Evolutionary conservation across 2,113 vertebrate genomes (phyloP).

Genomic region (Nymphicus hollandicus): DNA sequence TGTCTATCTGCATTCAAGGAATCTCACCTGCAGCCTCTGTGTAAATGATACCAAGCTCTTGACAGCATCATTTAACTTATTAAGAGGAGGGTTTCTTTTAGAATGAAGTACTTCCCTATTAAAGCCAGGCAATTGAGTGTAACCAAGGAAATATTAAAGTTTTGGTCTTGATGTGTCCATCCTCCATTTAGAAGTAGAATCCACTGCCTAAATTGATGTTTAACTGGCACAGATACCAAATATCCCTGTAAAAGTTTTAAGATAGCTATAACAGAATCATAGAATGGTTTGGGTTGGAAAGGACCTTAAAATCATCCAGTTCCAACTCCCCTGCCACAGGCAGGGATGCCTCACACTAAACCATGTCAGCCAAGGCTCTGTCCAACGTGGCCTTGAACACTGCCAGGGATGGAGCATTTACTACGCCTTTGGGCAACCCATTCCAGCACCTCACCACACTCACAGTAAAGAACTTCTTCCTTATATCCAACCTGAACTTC

Average conservation of each 20-base stretch:
- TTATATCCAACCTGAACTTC: background rate
- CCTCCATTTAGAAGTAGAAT: background rate
- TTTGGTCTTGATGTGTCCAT: background rate
- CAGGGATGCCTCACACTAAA: background rate
- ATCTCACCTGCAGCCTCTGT: background rate
- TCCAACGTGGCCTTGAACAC: background rate
- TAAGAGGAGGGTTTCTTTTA: background rate
- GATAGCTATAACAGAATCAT: background rate
- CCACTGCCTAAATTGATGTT: background rate
- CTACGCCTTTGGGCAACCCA: background rate
- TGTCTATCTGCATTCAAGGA: background rate
- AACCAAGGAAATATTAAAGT: background rate
- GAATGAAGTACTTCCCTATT: background rate
- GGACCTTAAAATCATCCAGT: background rate
- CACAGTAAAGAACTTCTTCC: background rate
- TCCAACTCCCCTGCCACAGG: background rate
- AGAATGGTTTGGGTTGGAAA: background rate
- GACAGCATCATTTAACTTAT: background rate
- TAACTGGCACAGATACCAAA: background rate
- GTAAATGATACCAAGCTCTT: background rate
- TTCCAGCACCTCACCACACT: background rate
- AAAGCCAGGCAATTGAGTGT: background rate
- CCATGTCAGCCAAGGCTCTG: background rate
- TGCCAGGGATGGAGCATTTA: background rate
- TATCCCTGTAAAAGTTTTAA: background rate